These are phyloP conservation scores for Pholis gunnellus DNA, from an alignment of 2,113 vertebrate species.

Conservation along the genomic window DNA sequence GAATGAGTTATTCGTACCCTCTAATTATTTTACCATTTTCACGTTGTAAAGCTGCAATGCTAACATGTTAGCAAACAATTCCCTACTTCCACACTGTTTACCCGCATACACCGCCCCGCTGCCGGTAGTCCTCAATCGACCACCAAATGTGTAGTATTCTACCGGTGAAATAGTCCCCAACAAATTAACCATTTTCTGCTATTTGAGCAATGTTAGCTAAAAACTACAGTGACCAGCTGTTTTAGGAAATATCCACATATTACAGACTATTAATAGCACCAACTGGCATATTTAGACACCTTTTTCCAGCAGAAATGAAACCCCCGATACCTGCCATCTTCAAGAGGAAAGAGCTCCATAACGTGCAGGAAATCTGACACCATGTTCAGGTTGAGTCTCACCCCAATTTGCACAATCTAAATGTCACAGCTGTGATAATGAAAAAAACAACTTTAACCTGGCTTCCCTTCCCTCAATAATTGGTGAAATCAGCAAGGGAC, in stretches of 20 bases:
- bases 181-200: background rate
- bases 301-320: background rate
- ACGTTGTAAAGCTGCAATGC: too few relatives aligned
- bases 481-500: conserved; percentile 57
- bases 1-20: too few relatives aligned
- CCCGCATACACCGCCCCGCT: too few relatives aligned
- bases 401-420: conserved; percentile 36
- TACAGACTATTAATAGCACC: background rate
- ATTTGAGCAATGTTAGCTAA: background rate
- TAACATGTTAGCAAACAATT: background rate
- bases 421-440: conserved; percentile 42
- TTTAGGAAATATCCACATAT: background rate
- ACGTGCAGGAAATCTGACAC: background rate
- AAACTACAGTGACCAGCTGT: background rate
- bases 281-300: background rate
- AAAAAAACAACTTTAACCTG: conserved; percentile 32
- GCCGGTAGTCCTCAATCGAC: background rate
- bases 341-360: too few relatives aligned
- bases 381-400: background rate
- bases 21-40: too few relatives aligned
- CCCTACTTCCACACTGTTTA: background rate
- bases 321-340: background rate
- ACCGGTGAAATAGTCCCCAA: background rate
- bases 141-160: background rate
- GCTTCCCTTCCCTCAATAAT: conserved; percentile 6